Evolutionary conservation across 2,888 invertebrate species (phyloP).

Genomic region (Alviniconcha strummeri): DNA sequence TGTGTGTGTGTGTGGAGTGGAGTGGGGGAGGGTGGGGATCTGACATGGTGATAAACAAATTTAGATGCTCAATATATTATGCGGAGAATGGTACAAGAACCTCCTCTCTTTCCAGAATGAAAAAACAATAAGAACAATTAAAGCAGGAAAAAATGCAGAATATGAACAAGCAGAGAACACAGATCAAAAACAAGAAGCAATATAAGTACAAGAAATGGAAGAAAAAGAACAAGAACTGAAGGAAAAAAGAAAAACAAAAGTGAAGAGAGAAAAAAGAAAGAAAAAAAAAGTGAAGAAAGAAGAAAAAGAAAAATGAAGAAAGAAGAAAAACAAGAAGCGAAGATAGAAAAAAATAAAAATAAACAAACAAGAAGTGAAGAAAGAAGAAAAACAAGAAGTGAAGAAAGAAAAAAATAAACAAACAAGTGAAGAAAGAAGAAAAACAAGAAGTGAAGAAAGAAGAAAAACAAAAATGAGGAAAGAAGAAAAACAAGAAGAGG

Average conservation of each 20-base stretch:
- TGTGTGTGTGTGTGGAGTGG: conserved; percentile 2
- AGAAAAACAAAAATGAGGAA: too few relatives aligned
- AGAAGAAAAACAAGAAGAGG: too few relatives aligned
- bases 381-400: background rate
- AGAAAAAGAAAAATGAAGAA: background rate
- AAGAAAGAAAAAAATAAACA: too few relatives aligned
- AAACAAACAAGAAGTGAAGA: background rate
- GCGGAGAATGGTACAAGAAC: too few relatives aligned
- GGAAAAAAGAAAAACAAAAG: background rate
- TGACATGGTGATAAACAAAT: too few relatives aligned
- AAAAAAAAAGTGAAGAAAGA: background rate
- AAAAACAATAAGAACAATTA: too few relatives aligned
- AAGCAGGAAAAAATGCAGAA: background rate
- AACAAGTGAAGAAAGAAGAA: too few relatives aligned
- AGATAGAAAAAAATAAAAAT: background rate
- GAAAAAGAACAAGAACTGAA: background rate
- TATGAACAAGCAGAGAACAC: background rate
- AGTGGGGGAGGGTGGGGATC: background rate
- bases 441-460: too few relatives aligned
- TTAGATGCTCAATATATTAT: too few relatives aligned
- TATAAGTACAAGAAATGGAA: background rate
- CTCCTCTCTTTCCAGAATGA: background rate
- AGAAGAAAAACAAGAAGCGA: background rate
- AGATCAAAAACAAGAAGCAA: background rate
- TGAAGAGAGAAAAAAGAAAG: background rate